phyloP scores from a whole-genome alignment of 2,113 vertebrate genomes.

The Glaucidium brasilianum region DNA sequence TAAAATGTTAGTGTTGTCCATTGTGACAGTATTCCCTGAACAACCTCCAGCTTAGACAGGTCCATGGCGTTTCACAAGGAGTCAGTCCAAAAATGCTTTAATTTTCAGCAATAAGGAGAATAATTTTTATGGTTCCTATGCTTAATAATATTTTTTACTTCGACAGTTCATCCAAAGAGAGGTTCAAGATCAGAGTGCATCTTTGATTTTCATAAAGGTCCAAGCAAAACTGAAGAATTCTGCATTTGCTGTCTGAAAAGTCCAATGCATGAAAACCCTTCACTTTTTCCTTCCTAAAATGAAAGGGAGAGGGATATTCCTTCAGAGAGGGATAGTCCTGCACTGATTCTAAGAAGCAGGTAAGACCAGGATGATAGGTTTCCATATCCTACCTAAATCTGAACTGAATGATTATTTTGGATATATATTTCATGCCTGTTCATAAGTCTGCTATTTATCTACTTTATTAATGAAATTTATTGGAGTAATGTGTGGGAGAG shows the following conservation, averaged over 20 bases:
- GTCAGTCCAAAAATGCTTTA: not conserved
- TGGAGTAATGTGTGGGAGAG: no score
- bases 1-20: not conserved
- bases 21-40: not conserved
- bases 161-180: not conserved
- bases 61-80: not conserved
- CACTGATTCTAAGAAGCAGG: not conserved
- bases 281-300: not conserved
- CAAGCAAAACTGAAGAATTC: not conserved
- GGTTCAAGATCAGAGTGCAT: not conserved
- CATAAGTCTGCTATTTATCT: not conserved
- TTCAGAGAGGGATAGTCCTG: not conserved
- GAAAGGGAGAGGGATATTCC: not conserved
- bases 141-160: not conserved
- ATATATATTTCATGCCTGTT: not conserved
- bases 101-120: not conserved
- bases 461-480: not conserved
- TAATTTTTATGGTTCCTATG: not conserved
- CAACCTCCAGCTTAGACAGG: not conserved
- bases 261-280: not conserved
- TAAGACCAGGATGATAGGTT: not conserved
- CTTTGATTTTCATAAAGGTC: not conserved
- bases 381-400: not conserved
- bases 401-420: not conserved
- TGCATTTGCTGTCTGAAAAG: not conserved